Percentiles rank a stretch among this genome's conserved stretches.
phyloP scores from a whole-genome alignment of 1,140 invertebrate species.

The Goniozus legneri region DNA sequence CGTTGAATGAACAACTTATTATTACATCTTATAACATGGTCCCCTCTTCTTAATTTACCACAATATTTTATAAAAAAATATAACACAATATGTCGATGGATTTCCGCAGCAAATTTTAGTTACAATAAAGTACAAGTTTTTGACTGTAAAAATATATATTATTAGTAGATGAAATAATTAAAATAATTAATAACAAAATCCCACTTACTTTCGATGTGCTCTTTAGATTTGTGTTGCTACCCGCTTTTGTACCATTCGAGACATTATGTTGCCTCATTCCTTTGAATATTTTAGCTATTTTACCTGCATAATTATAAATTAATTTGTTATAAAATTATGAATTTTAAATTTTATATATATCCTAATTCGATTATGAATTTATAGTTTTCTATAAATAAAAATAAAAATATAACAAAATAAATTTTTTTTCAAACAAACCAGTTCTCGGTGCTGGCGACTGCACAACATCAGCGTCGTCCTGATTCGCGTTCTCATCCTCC shows the following conservation, averaged over 20 bases:
- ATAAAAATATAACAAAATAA: background rate
- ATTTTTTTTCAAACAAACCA: constrained; percentile 16
- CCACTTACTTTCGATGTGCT: constrained; percentile 29
- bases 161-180: constrained; percentile 5
- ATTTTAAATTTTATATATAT: background rate
- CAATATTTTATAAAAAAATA: constrained; percentile 19
- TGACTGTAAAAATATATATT: constrained; percentile 25
- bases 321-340: constrained; percentile 5
- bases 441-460: constrained; percentile 28
- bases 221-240: constrained; percentile 19
- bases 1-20: too few relatives aligned
- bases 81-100: constrained; percentile 6
- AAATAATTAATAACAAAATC: background rate
- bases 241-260: constrained; percentile 29
- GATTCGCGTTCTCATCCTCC: constrained; percentile 4
- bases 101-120: constrained; percentile 15
- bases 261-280: constrained; percentile 20
- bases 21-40: too few relatives aligned
- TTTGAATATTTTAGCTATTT: constrained; percentile 37
- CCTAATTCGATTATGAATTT: background rate
- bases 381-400: background rate
- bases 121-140: constrained; percentile 34
- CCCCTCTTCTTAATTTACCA: too few relatives aligned
- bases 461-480: constrained; percentile 35
- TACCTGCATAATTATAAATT: constrained; percentile 22